Percentiles rank a stretch among this genome's conserved stretches.
These are phyloP conservation scores for Netelia fuscicornis DNA, from an alignment of 2,888 invertebrate genomes.

Conservation along the genomic window DNA sequence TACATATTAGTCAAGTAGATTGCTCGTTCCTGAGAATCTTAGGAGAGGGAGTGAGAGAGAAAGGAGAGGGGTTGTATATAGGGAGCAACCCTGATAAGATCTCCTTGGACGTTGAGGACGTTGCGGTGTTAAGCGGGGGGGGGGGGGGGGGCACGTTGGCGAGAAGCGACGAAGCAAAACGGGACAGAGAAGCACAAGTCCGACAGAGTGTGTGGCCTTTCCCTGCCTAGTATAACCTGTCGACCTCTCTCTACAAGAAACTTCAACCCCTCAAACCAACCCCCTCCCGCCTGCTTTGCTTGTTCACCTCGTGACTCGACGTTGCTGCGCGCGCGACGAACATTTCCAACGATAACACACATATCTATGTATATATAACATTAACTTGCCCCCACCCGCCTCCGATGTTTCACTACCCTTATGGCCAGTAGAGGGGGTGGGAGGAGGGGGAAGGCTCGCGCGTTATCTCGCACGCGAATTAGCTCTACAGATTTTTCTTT, in stretches of 20 bases:
- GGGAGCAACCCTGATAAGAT: slow-evolving; percentile 69
- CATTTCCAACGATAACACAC: slow-evolving; percentile 75
- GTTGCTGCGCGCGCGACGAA: slow-evolving; percentile 71
- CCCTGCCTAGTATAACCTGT: slow-evolving; percentile 76
- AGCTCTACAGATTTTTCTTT: slow-evolving; percentile 82
- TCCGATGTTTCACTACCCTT: slow-evolving; percentile 5
- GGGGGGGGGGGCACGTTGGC: slow-evolving; percentile 23
- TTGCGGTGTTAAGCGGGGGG: neutral
- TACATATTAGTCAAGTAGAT: slow-evolving; percentile 21
- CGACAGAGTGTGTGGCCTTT: slow-evolving; percentile 82
- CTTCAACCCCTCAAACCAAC: slow-evolving; percentile 24
- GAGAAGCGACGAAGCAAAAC: slow-evolving; percentile 59
- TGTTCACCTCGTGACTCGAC: slow-evolving; percentile 79
- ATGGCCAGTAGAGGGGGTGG: neutral
- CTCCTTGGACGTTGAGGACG: slow-evolving; percentile 65
- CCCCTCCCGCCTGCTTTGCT: slow-evolving; percentile 49
- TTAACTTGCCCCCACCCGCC: slow-evolving; percentile 56
- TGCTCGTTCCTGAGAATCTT: slow-evolving; percentile 37
- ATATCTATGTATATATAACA: slow-evolving; percentile 38
- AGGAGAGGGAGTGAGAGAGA: slow-evolving; percentile 35
- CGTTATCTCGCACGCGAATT: slow-evolving; percentile 84
- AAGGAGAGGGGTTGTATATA: slow-evolving; percentile 65
- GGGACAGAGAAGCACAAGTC: slow-evolving; percentile 72
- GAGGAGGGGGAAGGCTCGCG: slow-evolving; percentile 41
- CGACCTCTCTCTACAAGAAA: slow-evolving; percentile 72